These are phyloP conservation scores for Tiliacea citrago DNA, from an alignment of 2,888 invertebrate species.

Conservation along the genomic window DNA sequence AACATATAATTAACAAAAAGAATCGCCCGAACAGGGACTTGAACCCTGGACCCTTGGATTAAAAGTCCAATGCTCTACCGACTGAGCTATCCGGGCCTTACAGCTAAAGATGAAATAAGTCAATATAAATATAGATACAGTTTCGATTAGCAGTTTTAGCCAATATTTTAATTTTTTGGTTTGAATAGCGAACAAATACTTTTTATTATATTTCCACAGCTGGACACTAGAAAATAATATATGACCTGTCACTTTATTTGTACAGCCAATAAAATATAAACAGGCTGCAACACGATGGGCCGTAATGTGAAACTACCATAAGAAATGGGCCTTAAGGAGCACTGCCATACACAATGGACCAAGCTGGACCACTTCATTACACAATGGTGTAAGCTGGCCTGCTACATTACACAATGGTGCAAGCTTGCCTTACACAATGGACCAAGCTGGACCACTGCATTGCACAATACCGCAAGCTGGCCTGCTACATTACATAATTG, in stretches of 20 bases:
- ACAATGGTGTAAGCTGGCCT: not conserved
- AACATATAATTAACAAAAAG: conserved; percentile 42
- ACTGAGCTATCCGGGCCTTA: conserved; percentile 89
- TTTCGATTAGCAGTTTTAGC: not conserved
- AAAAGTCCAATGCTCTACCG: conserved; percentile 95
- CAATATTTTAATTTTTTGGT: not conserved
- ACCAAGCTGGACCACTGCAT: not conserved
- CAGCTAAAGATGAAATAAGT: rapidly evolving
- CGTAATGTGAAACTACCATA: no score
- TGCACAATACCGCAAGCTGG: not conserved
- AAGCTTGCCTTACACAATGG: not conserved
- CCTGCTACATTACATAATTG: not conserved
- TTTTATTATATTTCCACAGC: not conserved
- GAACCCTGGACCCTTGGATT: conserved; percentile 95
- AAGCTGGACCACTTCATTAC: not conserved
- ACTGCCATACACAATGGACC: rapidly evolving
- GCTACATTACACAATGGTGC: not conserved
- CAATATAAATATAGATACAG: not conserved
- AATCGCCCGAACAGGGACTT: conserved; percentile 93
- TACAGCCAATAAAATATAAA: not conserved
- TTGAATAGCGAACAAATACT: not conserved
- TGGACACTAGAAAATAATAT: not conserved
- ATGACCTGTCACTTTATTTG: not conserved
- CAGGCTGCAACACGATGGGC: no score
- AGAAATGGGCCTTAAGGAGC: not conserved